Base-by-base conservation (phyloP, 2,797 vertebrate genomes). In the Chaetophractus vellerosus region DNA sequence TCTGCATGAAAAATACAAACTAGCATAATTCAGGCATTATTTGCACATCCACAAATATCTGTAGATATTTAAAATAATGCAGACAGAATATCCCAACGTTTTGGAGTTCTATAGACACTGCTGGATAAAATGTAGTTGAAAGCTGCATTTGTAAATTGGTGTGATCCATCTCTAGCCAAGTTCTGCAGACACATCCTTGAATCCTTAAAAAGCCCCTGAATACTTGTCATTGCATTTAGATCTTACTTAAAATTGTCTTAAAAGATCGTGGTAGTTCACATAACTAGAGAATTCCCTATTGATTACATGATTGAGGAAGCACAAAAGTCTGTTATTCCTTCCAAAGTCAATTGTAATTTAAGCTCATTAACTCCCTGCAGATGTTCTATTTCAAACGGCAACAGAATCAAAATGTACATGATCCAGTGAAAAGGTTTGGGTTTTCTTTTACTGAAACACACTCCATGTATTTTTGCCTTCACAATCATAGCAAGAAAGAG, bases 261-360 rank as follows among this genome's bases (percentile, higher is more conserved):
- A 95, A 94, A 76, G 89, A 96, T 14, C 88, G 86, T 28, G 1
- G 59, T 64, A 48, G 86, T 93, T 97, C 80, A 78, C 23, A 38
- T 10, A 55, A 74, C 26, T 87, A 84, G 86, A 95, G 92, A 96
- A 90, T 92, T 95, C 55, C 88, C 84, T 88, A 94, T 95, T 96
- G 97, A 96, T 96, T 88, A 95, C 68, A 72, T 76, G 93, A 94
- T 41, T 10, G 68, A 96, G 38, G 81, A 78, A 95, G 38, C 28
- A 83, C 21, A 91, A 81, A 94, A 93, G 85, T 93, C 93, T 94
- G 74, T 96, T 95, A 88, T 94, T 97, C 91, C 96, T 91, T 85
- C 84, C 94, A 96, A 97, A 80, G 63, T 5, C 72, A 96, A 89
- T 90, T 95, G 93, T 90, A 95, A 96, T 94, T 97, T 94, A 92